phyloP scores from a whole-genome alignment of 2,113 vertebrate genomes.

The Lophius piscatorius region DNA sequence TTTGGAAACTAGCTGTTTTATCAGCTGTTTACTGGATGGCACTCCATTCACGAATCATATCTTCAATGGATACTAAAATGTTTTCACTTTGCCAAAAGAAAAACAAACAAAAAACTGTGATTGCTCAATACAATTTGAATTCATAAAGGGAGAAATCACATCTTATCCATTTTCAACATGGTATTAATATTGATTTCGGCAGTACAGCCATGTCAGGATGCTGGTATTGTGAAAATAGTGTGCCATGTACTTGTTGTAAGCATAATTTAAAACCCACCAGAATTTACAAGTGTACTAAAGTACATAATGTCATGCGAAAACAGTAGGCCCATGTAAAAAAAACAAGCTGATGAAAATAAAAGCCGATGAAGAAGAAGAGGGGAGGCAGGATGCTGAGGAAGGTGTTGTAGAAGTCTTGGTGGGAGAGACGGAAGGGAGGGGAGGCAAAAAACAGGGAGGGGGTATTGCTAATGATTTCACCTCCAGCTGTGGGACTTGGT shows the following conservation, averaged over 20 bases:
- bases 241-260: no score
- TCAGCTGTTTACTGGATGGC: background rate
- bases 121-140: no score
- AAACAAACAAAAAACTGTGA: no score
- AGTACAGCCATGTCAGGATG: background rate
- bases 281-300: no score
- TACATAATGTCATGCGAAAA: no score
- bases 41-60: background rate
- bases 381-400: slow-evolving; percentile 61
- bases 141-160: no score
- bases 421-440: slow-evolving; percentile 37
- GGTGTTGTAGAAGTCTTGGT: slow-evolving; percentile 58
- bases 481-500: slow-evolving; percentile 75
- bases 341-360: slow-evolving; percentile 26
- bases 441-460: slow-evolving; percentile 64
- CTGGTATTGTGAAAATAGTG: background rate
- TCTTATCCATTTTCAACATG: background rate
- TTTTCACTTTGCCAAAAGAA: no score
- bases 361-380: slow-evolving; percentile 21
- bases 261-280: no score
- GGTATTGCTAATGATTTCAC: slow-evolving; percentile 75
- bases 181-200: background rate
- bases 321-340: no score
- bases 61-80: background rate
- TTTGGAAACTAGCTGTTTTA: background rate